Percentiles rank a stretch among this genome's conserved stretches.
These are phyloP conservation scores for Junonia oenone DNA, from an alignment of 2,888 invertebrate genomes.

Conservation along the genomic window DNA sequence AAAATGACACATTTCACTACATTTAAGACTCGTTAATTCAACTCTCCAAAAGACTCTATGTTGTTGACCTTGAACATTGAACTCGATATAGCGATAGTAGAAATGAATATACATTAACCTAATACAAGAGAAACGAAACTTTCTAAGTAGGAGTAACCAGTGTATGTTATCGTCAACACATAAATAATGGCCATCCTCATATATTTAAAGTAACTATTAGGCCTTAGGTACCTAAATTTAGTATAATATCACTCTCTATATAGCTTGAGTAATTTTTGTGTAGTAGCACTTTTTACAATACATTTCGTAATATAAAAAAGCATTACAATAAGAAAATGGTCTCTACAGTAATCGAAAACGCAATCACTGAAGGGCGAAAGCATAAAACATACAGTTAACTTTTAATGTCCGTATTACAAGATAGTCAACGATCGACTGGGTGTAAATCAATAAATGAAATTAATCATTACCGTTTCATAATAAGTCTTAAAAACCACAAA, in stretches of 20 bases:
- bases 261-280: too few relatives aligned
- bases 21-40: slow-evolving; percentile 2
- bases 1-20: not conserved
- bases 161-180: slow-evolving; percentile 10
- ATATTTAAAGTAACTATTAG: not conserved
- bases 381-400: not conserved
- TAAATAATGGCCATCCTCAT: not conserved
- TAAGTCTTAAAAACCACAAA: slow-evolving; percentile 37
- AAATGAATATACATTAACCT: slow-evolving; percentile 53
- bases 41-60: slow-evolving; percentile 3
- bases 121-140: slow-evolving; percentile 57
- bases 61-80: slow-evolving; percentile 52
- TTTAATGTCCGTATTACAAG: not conserved
- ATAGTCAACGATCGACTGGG: not conserved
- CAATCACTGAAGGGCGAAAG: too few relatives aligned
- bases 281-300: too few relatives aligned
- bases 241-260: too few relatives aligned
- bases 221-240: not conserved
- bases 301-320: too few relatives aligned
- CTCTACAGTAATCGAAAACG: too few relatives aligned
- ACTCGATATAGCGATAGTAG: slow-evolving; percentile 37
- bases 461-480: slow-evolving; percentile 6
- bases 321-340: too few relatives aligned
- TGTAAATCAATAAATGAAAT: slow-evolving; percentile 7
- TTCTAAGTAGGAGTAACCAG: slow-evolving; percentile 43